Conservation (phyloP, 2,797 vertebrate species). For the Eulemur mongoz region DNA sequence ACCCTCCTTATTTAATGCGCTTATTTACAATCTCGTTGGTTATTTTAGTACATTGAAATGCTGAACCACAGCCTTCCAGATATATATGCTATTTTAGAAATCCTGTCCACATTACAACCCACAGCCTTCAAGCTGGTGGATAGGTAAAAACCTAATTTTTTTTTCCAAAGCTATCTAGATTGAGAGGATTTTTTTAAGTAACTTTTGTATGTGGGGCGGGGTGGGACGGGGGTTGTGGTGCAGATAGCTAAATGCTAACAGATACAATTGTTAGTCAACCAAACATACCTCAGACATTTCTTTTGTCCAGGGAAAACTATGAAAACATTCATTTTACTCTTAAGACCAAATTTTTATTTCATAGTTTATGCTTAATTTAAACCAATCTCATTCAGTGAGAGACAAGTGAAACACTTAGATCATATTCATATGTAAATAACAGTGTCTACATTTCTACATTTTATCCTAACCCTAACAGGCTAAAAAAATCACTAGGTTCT, state of each 20-base stretch:
- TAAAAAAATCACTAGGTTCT: background rate
- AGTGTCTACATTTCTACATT: background rate
- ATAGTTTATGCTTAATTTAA: background rate
- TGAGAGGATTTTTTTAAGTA: background rate
- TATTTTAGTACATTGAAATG: background rate
- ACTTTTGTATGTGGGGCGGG: background rate
- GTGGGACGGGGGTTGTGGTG: fast-evolving
- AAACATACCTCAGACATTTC: background rate
- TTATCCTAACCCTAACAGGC: background rate
- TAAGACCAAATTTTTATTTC: background rate
- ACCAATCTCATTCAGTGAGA: background rate
- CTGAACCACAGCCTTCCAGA: background rate
- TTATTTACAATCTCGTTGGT: background rate
- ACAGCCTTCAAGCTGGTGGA: background rate
- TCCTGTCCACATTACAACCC: background rate
- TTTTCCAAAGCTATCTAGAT: background rate
- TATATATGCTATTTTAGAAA: constrained; percentile 7
- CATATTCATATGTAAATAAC: background rate
- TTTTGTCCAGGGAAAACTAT: background rate
- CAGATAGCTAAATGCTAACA: background rate
- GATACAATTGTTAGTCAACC: background rate
- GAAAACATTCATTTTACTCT: constrained; percentile 11
- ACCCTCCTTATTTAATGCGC: background rate
- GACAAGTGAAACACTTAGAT: background rate
- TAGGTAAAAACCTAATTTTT: background rate